A percentile compares a stretch with the other conserved stretches of the same genome.
Evolutionary conservation across 2,888 invertebrate genomes (phyloP).

Genomic region (Himalopsyche kuldschensis): DNA sequence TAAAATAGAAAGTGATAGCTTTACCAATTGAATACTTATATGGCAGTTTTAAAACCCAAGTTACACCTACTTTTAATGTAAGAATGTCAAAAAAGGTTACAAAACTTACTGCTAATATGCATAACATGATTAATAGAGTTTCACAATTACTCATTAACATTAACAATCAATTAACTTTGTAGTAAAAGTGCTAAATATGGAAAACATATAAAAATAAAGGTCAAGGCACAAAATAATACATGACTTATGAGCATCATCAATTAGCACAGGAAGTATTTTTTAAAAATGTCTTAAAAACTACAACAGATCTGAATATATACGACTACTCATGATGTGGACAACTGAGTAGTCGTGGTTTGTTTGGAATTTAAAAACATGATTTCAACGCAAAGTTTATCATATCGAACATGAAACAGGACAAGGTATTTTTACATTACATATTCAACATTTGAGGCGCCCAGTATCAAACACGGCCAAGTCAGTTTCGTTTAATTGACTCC

Average conservation of each 20-base stretch:
- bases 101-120: neutral
- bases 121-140: neutral
- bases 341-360: too few species aligned
- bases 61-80: neutral
- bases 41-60: neutral
- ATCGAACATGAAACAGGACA: too few species aligned
- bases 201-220: neutral
- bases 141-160: neutral
- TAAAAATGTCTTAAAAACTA: too few species aligned
- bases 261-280: too few species aligned
- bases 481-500: too few species aligned
- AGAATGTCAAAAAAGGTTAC: neutral
- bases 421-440: too few species aligned
- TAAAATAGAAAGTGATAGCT: neutral
- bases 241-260: neutral
- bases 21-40: neutral
- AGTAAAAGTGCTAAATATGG: neutral
- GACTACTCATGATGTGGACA: too few species aligned
- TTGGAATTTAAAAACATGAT: too few species aligned
- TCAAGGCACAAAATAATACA: neutral
- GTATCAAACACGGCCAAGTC: too few species aligned
- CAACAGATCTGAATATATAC: too few species aligned
- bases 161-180: neutral
- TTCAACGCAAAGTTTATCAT: too few species aligned
- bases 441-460: too few species aligned